A percentile compares a stretch with the other conserved stretches of the same genome.
These are phyloP conservation scores for Eupristina koningsbergeri DNA, from an alignment of 1,140 invertebrate genomes.

Conservation along the genomic window DNA sequence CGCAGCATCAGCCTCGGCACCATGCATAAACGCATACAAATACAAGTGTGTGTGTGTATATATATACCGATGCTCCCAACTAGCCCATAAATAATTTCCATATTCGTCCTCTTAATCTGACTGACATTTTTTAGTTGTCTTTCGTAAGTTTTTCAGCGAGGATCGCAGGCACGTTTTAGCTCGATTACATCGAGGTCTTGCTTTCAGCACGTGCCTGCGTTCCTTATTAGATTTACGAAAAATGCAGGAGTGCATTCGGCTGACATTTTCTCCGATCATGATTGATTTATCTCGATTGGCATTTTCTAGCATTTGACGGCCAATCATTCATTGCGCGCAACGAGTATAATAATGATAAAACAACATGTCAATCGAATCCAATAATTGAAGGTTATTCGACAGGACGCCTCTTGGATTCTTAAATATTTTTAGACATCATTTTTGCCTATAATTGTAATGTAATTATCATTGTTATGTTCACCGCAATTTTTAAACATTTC, in stretches of 20 bases:
- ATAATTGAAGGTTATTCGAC: not conserved
- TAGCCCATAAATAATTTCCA: constrained; percentile 53
- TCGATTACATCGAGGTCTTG: not conserved
- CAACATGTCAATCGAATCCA: not conserved
- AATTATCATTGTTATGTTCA: not conserved
- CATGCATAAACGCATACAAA: too few species aligned
- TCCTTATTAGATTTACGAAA: not conserved
- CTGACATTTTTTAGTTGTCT: constrained; percentile 27
- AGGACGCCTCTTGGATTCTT: not conserved
- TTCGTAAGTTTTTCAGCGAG: constrained; percentile 35
- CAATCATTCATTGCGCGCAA: not conserved
- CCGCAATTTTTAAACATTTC: not conserved
- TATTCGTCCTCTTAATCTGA: not conserved
- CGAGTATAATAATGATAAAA: not conserved
- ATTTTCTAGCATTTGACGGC: not conserved
- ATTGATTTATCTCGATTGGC: not conserved
- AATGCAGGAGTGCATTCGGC: not conserved
- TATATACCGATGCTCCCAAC: constrained; percentile 58
- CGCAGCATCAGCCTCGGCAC: not conserved
- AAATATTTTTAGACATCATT: too few species aligned
- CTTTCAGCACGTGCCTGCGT: not conserved
- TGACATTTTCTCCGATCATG: not conserved
- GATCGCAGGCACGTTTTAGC: not conserved
- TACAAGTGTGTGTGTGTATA: too few species aligned
- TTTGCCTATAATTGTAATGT: not conserved